These are phyloP conservation scores for Lepus americanus DNA, from an alignment of 2,113 vertebrate genomes.

Conservation along the genomic window DNA sequence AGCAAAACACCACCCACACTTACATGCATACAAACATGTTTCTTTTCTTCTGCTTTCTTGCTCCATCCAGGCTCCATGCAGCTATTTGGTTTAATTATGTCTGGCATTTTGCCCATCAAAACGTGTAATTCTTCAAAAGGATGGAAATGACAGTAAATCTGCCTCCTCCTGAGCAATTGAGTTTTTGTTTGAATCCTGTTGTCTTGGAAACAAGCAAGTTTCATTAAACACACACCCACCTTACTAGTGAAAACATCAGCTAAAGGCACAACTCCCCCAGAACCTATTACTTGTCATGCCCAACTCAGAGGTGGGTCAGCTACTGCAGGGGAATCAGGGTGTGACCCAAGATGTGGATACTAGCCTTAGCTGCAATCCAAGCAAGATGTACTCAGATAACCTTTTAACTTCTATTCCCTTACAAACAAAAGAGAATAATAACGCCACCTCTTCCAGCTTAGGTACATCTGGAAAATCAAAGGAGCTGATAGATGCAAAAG, in stretches of 20 bases:
- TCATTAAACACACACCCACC: conserved; percentile 86
- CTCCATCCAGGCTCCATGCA: conserved; percentile 83
- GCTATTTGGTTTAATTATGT: conserved; percentile 88
- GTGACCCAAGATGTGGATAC: conserved; percentile 3
- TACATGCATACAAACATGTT: conserved; percentile 44
- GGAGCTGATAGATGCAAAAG: conserved; percentile 1
- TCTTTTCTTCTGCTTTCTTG: conserved; percentile 76
- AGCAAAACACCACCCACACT: conserved; percentile 68
- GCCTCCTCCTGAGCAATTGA: conserved; percentile 85
- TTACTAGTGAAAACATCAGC: conserved; percentile 83
- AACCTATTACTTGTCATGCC: background rate
- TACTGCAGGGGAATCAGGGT: conserved; percentile 15
- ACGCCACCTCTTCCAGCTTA: conserved; percentile 14
- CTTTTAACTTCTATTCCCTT: conserved; percentile 44
- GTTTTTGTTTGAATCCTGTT: conserved; percentile 87
- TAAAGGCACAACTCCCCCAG: background rate
- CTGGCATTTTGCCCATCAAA: conserved; percentile 89
- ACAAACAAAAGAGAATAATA: conserved; percentile 25
- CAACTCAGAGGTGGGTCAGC: conserved; percentile 21
- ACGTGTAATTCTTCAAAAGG: conserved; percentile 88
- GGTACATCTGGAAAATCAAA: conserved; percentile 19
- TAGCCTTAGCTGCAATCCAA: background rate
- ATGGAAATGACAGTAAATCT: conserved; percentile 85
- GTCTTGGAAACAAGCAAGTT: conserved; percentile 90
- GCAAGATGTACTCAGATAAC: background rate